Evolutionary conservation across 2,888 invertebrate species (phyloP).

Genomic region (Leucophora obtusa): DNA sequence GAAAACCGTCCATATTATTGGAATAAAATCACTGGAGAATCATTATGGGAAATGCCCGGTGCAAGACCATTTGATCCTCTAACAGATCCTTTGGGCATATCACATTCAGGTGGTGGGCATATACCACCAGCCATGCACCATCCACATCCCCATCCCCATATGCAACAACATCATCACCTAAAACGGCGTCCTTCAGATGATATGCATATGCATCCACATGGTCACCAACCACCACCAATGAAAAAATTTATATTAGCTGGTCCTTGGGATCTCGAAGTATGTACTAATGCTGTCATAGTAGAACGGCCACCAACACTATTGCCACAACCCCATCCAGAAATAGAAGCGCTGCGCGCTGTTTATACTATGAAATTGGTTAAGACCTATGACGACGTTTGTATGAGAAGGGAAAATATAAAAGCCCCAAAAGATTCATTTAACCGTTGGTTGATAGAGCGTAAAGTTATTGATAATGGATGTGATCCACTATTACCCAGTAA

Average conservation of each 20-base stretch:
- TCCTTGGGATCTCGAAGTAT: constrained; percentile 96
- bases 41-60: constrained; percentile 98
- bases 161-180: constrained; percentile 68
- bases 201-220: constrained; percentile 74
- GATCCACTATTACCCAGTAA: constrained; percentile 95
- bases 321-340: constrained; percentile 96
- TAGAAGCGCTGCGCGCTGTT: constrained; percentile 91
- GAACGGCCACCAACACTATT: constrained; percentile 91
- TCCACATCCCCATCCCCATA: constrained; percentile 70
- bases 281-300: constrained; percentile 89
- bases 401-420: constrained; percentile 94
- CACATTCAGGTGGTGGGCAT: constrained; percentile 71
- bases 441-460: constrained; percentile 97
- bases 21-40: constrained; percentile 96
- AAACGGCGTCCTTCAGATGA: constrained; percentile 78
- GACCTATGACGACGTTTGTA: constrained; percentile 96
- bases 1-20: constrained; percentile 97
- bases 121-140: constrained; percentile 73
- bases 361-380: constrained; percentile 90
- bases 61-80: constrained; percentile 90
- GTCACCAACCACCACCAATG: constrained; percentile 83
- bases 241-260: constrained; percentile 93
- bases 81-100: constrained; percentile 88
- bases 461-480: constrained; percentile 92
- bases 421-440: constrained; percentile 98